These are phyloP conservation scores for Sipunculus nudus DNA, from an alignment of 2,888 invertebrate species.

Conservation along the genomic window DNA sequence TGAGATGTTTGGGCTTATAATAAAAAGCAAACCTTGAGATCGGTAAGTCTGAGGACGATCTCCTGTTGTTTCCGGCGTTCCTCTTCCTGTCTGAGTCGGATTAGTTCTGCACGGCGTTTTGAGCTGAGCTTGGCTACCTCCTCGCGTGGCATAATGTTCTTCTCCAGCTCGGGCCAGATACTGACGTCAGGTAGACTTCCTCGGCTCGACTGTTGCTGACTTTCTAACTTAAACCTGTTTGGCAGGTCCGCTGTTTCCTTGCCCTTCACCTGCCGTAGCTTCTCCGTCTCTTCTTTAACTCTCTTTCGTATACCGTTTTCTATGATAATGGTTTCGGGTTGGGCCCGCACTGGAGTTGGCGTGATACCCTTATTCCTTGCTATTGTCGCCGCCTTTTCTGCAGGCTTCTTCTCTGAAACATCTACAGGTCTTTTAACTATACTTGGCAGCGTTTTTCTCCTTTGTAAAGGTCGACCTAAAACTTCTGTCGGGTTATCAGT, in stretches of 20 bases:
- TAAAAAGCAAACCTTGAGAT: slow-evolving; percentile 64
- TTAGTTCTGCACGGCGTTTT: slow-evolving; percentile 91
- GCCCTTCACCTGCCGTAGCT: slow-evolving; percentile 11
- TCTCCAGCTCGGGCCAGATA: slow-evolving; percentile 73
- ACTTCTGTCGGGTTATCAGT: too few relatives aligned
- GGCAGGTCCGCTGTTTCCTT: slow-evolving; percentile 67
- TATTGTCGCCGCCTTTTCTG: not conserved
- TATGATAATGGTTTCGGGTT: slow-evolving; percentile 61
- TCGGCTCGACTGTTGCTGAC: slow-evolving; percentile 41
- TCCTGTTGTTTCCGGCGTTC: slow-evolving; percentile 62
- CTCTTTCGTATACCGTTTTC: slow-evolving; percentile 65
- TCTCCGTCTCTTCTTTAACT: slow-evolving; percentile 53
- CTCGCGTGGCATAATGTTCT: slow-evolving; percentile 88
- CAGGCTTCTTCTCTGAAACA: too few relatives aligned
- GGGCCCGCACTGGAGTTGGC: slow-evolving; percentile 51
- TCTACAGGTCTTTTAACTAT: slow-evolving; percentile 57
- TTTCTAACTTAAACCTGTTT: slow-evolving; percentile 9
- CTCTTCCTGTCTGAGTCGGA: slow-evolving; percentile 80
- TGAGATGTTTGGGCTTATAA: too few relatives aligned
- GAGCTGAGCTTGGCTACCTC: slow-evolving; percentile 95
- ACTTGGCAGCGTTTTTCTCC: slow-evolving; percentile 61
- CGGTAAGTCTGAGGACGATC: slow-evolving; percentile 62
- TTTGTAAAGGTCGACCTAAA: slow-evolving; percentile 46
- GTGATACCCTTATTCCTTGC: slow-evolving; percentile 50
- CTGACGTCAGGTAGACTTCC: slow-evolving; percentile 91